Percentiles rank a stretch among this genome's conserved stretches.
Evolutionary conservation across 2,797 vertebrate genomes (phyloP).

Genomic region (Catostomus latipinnis): DNA sequence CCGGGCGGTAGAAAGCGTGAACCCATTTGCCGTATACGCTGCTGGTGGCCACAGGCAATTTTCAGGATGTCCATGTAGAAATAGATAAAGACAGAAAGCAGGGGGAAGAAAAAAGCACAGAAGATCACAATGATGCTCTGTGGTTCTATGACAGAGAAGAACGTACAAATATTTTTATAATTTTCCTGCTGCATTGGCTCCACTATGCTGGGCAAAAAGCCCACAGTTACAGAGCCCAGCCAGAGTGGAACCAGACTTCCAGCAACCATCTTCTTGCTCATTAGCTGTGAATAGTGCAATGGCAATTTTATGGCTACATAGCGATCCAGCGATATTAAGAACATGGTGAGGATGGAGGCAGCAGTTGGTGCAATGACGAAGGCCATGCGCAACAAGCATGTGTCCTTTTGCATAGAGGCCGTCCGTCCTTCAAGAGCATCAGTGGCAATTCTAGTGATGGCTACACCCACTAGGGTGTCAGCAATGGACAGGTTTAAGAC

Average conservation of each 20-base stretch:
- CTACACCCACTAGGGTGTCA: slow-evolving; percentile 84
- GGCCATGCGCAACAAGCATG: slow-evolving; percentile 85
- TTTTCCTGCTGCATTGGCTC: slow-evolving; percentile 72
- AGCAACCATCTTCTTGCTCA: slow-evolving; percentile 70
- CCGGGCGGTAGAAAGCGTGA: slow-evolving; percentile 44
- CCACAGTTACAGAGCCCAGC: slow-evolving; percentile 77
- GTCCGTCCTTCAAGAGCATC: slow-evolving; percentile 75
- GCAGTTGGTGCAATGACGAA: slow-evolving; percentile 83
- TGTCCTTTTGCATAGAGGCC: slow-evolving; percentile 63
- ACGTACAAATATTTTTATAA: slow-evolving; percentile 76
- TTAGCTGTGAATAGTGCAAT: slow-evolving; percentile 82
- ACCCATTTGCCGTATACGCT: slow-evolving; percentile 76
- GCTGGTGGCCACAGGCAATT: slow-evolving; percentile 83
- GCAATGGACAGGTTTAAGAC: slow-evolving; percentile 89
- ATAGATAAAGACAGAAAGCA: slow-evolving; percentile 82
- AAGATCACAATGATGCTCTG: slow-evolving; percentile 79
- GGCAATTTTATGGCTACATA: slow-evolving; percentile 89
- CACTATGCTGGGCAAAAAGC: slow-evolving; percentile 84
- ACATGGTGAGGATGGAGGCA: slow-evolving; percentile 90
- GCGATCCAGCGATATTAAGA: slow-evolving; percentile 87
- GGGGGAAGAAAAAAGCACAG: slow-evolving; percentile 84
- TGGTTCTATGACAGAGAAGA: slow-evolving; percentile 84
- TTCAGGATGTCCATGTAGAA: slow-evolving; percentile 94
- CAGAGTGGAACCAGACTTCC: slow-evolving; percentile 78
- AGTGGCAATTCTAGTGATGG: slow-evolving; percentile 79